phyloP scores from a whole-genome alignment of 2,797 vertebrate species.

The Sus cebifrons region DNA sequence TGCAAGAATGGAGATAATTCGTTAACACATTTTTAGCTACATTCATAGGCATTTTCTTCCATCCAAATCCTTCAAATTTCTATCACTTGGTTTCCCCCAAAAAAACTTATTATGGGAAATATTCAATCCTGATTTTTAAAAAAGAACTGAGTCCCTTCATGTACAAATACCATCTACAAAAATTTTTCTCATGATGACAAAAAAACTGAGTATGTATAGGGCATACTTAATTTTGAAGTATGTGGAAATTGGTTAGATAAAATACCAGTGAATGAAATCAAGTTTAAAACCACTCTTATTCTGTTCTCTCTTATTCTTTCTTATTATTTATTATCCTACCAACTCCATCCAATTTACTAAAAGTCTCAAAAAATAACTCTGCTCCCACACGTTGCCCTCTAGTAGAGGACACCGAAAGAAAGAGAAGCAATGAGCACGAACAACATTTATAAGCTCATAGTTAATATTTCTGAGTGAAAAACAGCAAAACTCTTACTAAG shows the following conservation, averaged over 20 bases:
- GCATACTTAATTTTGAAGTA: neutral
- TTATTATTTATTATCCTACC: neutral
- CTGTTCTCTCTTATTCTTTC: neutral
- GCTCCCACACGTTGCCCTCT: neutral
- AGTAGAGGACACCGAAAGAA: neutral
- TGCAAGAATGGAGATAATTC: neutral
- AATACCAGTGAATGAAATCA: neutral
- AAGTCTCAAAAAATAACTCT: neutral
- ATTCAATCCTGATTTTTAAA: constrained; percentile 10
- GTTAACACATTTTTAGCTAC: neutral
- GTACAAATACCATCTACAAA: neutral
- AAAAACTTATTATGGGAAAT: neutral
- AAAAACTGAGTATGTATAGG: neutral
- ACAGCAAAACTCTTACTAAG: neutral
- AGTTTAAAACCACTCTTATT: neutral
- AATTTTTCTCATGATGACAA: neutral
- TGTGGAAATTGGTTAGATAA: neutral
- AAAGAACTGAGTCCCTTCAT: neutral
- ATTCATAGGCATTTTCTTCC: neutral
- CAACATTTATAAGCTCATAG: neutral
- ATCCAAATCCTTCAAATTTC: neutral
- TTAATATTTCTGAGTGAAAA: neutral
- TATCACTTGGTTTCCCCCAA: neutral
- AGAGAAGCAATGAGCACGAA: neutral
- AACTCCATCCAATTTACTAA: neutral